phyloP scores from a whole-genome alignment of 2,113 vertebrate species.

The Nycticorax nycticorax region DNA sequence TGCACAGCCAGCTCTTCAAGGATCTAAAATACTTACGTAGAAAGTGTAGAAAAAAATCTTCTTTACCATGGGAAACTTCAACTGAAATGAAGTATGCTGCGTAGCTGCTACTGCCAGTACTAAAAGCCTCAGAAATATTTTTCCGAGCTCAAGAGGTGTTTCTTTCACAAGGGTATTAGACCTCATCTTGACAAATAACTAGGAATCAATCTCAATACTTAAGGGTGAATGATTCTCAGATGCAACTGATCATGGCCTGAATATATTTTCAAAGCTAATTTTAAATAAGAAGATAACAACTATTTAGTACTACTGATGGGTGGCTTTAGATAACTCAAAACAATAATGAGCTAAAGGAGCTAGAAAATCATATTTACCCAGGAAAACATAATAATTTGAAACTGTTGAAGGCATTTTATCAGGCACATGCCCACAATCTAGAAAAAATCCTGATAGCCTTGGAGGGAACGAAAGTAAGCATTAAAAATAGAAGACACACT shows the following conservation, averaged over 20 bases:
- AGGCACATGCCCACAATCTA: background rate
- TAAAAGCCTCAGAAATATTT: background rate
- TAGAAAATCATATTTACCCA: background rate
- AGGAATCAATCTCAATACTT: background rate
- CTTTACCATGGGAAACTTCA: background rate
- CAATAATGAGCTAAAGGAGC: background rate
- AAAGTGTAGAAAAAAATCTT: background rate
- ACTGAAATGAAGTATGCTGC: background rate
- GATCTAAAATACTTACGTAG: background rate
- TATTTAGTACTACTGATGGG: background rate
- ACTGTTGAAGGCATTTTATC: background rate
- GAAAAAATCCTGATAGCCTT: background rate
- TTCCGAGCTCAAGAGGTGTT: background rate
- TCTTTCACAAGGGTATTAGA: background rate
- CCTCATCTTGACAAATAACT: background rate
- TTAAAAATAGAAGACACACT: background rate
- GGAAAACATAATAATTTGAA: background rate
- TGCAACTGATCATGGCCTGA: background rate
- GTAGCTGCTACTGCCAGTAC: background rate
- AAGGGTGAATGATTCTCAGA: background rate
- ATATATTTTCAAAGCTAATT: background rate
- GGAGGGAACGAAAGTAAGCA: background rate
- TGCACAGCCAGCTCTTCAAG: background rate
- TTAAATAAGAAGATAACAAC: background rate
- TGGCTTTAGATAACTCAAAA: background rate